Percentiles rank a stretch among this genome's conserved stretches.
Conservation (phyloP, 2,113 vertebrate genomes). For the Callionymus lyra region DNA sequence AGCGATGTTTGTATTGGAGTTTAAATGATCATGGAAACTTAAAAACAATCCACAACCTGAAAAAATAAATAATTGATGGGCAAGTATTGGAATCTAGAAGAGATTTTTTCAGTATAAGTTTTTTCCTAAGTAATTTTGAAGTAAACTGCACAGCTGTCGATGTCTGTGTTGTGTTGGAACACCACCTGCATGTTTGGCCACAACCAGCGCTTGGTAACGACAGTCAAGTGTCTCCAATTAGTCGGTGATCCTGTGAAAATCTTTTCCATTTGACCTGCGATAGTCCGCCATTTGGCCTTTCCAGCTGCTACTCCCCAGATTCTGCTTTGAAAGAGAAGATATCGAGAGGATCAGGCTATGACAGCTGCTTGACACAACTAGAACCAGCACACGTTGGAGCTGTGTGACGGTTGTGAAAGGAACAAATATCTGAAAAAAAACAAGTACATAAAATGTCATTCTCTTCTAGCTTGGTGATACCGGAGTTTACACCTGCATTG, state of each 20-base stretch:
- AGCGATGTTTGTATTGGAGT: too few relatives aligned
- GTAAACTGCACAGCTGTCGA: neutral
- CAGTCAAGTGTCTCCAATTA: slow-evolving; percentile 47
- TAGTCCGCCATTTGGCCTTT: slow-evolving; percentile 34
- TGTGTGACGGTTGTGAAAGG: slow-evolving; percentile 1
- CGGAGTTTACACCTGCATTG: slow-evolving; percentile 88
- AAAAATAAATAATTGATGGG: too few relatives aligned
- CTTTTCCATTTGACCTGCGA: slow-evolving; percentile 40
- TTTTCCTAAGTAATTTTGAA: too few relatives aligned
- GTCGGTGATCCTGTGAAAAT: slow-evolving; percentile 28
- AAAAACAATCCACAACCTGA: too few relatives aligned
- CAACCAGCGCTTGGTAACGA: too few relatives aligned
- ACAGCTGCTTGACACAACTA: slow-evolving; percentile 29
- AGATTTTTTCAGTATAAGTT: too few relatives aligned
- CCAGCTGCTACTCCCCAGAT: slow-evolving; percentile 25
- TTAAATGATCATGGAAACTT: too few relatives aligned
- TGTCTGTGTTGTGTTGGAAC: too few relatives aligned
- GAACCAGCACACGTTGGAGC: slow-evolving; percentile 19
- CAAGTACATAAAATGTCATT: slow-evolving; percentile 14
- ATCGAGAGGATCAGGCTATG: slow-evolving; percentile 34
- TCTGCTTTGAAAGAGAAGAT: slow-evolving; percentile 23
- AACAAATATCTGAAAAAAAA: slow-evolving; percentile 13
- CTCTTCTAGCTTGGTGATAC: slow-evolving; percentile 81
- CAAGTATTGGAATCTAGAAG: too few relatives aligned
- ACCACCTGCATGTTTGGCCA: too few relatives aligned